Evolutionary conservation across 2,888 invertebrate species (phyloP), one percentile per base, ranked within the genome.

Genomic region (Eremobia ochroleuca): DNA sequence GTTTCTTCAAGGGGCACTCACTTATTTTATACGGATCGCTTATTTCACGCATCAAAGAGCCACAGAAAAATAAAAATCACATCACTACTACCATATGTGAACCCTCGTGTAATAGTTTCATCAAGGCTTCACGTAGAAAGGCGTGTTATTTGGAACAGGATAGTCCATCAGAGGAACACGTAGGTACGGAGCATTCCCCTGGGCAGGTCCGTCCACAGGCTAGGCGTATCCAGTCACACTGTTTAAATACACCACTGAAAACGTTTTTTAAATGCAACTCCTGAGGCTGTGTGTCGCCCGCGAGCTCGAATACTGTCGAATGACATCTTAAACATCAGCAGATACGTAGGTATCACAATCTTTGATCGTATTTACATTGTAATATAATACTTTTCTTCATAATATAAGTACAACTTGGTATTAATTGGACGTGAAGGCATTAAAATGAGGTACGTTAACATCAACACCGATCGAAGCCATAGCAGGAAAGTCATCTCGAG

Each of bases 111-210:
- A 62, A 77, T 68, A 65, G 78, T 78, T 62, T 66, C 73, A 64
- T 84, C 82, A 89, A 89, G 89, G 82, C 66, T 82, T 76, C 78
- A 77, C 81, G 79, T 86, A 89, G 79, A 84, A 88, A 84, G 83
- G 79, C 79, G 73, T 75, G 80, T 85, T 85, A 89, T 88, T 90
- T 86, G 86, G 86, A 87, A 81, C 85, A 81, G 86, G 84, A 81
- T 85, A 82, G 91, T 87, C 88, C 89, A 88, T 88, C 81, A 84
- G 81, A 81, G 79, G 37, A 82, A 85, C 87, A 86, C 71, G 79
- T 86, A 86, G 69, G 79, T 86, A 79, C 68, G 81, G 82, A 68
- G 77, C 68, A 91, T 87, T 92, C 93, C 93, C 92, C 78, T 87
- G 92, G 92, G 94, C 93, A 81, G 71, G 76, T 67, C 73, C 81